Base-by-base conservation (phyloP, 2,888 invertebrate species). In the Chorisops tibialis region DNA sequence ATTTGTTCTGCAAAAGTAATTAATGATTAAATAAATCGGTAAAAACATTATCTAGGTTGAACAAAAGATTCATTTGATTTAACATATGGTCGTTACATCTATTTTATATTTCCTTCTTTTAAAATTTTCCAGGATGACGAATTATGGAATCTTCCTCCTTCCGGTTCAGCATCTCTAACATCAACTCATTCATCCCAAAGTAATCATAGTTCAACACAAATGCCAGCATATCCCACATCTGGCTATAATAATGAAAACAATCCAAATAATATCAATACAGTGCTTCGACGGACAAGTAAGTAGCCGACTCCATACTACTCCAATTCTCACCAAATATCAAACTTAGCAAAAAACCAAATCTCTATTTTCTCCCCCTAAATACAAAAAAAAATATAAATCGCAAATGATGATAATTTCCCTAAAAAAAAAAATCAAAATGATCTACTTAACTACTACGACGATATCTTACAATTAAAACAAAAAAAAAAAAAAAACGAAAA, bases 221-320 rank as follows among this genome's bases (percentile, higher is more conserved):
- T 76, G 76, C 75, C 76, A 47, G 75, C 75, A 21, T 77, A 78
- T 69, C 76, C 75, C 52, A 72, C 74, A 35, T 73, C 75, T 30
- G 75, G 75, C 43, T 75, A 76, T 47, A 67, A 66, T 49, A 68
- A 67, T 61, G 69, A 70, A 61, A 68, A 68, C 60, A 67, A 67
- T 63, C 69, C 68, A 61, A 68, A 68, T 51, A 67, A 67, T 58
- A 65, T 70, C 38, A 70, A 71, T 65, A 71, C 73, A 62, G 73
- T 73, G 61, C 71, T 76, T 59, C 71, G 76, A 69, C 73, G 78
- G 72, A 78, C 78, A 75, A 78, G 78, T 79, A 70, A 77, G 78
- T 75, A 68, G 18, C 30, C 14, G 21, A 19, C 37, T 35, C 21
- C 21, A 37, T 37, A 48, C n/a, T 6, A 48, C 35, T 50, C 50